phyloP scores from a whole-genome alignment of 2,888 invertebrate species.

The Philereme transversata region DNA sequence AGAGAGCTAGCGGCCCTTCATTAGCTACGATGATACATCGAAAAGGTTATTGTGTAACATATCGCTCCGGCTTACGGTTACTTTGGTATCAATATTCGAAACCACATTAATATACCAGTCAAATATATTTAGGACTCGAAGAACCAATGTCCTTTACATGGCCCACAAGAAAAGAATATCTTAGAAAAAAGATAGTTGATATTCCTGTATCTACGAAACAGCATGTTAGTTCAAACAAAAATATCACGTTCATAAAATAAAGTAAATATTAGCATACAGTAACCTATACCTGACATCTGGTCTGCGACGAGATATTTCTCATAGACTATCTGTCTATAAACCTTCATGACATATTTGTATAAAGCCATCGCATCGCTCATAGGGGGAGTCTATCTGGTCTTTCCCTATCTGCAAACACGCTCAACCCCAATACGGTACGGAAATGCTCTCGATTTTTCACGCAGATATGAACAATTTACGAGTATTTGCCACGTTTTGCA shows the following conservation, averaged over 20 bases:
- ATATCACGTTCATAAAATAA: background rate
- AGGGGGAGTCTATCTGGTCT: slow-evolving; percentile 26
- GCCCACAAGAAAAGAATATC: background rate
- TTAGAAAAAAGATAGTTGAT: background rate
- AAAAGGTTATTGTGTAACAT: slow-evolving; percentile 22
- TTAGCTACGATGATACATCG: slow-evolving; percentile 12
- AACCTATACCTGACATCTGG: background rate
- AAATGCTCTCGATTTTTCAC: slow-evolving; percentile 46
- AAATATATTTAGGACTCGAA: slow-evolving; percentile 11
- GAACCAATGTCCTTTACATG: background rate
- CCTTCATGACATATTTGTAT: slow-evolving; percentile 12
- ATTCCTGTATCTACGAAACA: too few relatives aligned
- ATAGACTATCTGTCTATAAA: slow-evolving; percentile 4
- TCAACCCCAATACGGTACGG: slow-evolving; percentile 39
- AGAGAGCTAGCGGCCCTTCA: background rate
- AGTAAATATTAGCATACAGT: background rate
- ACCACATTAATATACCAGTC: slow-evolving; percentile 9
- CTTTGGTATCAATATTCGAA: slow-evolving; percentile 16
- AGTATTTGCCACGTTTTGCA: slow-evolving; percentile 53
- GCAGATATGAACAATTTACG: slow-evolving; percentile 55
- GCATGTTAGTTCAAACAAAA: background rate
- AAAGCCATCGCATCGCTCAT: slow-evolving; percentile 33
- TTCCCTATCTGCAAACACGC: slow-evolving; percentile 48
- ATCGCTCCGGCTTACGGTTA: slow-evolving; percentile 16
- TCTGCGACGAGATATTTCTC: slow-evolving; percentile 7